Base-by-base conservation (phyloP, 2,113 vertebrate species). In the Polypterus bichir region DNA sequence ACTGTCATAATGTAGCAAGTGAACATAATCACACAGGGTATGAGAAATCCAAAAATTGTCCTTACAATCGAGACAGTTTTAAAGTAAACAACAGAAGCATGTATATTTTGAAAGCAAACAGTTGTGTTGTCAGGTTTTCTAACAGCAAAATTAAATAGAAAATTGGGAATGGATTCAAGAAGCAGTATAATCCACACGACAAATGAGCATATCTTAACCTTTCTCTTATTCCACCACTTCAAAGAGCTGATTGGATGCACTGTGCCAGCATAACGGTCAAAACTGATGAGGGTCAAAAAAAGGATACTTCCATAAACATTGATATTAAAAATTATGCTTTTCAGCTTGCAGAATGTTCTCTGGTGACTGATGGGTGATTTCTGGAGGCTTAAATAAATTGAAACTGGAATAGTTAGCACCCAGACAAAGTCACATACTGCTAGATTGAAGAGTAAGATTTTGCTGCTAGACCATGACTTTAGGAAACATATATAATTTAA, bases 281-380 rank as follows among this genome's bases (percentile, higher is more conserved):
- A 88, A 60, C 83, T 88, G 71, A 86, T 81, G 4, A 90, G 74
- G 3, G 81, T 81, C 63, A 92, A 76, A 69, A 91, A 91, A 62
- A 83, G 74, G 61, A 90, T 79, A 53, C 83, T 89, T 60, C 86
- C 83, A 0, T 87, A 88, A 48, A 86, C 72, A 65, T 82, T 88
- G 67, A 88, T 64, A 64, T 78, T 83, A 64, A 92, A 89, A 65
- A 84, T 79, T 45, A 84, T 53, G 65, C 60, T 77, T 72, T 79
- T 80, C 48, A 85, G 71, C 46, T 81, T 74, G 73, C 83, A 80
- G 69, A 87, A 86, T 0, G 57, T 62, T 52, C 74, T 64, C 7
- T 62, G 71, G 64, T 70, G 74, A 27, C 61, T 54, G 7, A 54
- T 11, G 49, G 69, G 3, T 11, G 60, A 59, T 11, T 64, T 70